Percentiles rank a stretch among this genome's conserved stretches.
Evolutionary conservation across 2,113 vertebrate species (phyloP).

Genomic region (Actenoides lindsayi): DNA sequence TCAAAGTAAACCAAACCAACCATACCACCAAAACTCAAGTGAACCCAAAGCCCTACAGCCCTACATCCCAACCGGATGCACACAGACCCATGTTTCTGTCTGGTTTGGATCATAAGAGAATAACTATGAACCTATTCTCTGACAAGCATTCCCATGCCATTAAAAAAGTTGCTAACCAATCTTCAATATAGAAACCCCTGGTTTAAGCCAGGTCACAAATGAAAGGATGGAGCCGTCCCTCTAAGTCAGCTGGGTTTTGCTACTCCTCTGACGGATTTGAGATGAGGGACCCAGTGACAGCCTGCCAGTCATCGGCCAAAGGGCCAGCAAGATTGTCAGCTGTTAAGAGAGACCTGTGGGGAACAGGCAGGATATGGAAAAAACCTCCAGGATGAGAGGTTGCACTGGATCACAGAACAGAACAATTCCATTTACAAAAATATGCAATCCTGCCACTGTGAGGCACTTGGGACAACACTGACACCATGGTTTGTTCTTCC

Average conservation of each 20-base stretch:
- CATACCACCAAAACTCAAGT: not conserved
- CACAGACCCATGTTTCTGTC: not conserved
- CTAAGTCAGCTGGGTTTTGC: not conserved
- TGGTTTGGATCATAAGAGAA: not conserved
- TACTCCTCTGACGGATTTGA: not conserved
- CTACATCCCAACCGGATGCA: not conserved
- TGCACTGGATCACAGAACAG: not conserved
- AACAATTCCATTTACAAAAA: not conserved
- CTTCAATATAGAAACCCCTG: not conserved
- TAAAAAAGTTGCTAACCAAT: not conserved
- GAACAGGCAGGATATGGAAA: not conserved
- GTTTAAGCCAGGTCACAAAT: not conserved
- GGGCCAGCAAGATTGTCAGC: not conserved
- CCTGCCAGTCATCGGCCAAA: not conserved
- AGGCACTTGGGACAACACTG: not conserved
- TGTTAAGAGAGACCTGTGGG: not conserved
- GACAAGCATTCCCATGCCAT: not conserved
- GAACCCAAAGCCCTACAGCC: not conserved
- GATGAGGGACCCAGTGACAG: not conserved
- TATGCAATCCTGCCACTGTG: not conserved
- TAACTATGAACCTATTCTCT: not conserved
- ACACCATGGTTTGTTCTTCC: not conserved
- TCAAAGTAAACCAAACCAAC: not conserved
- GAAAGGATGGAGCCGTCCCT: not conserved
- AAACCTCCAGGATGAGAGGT: not conserved